phyloP scores from a whole-genome alignment of 1,140 invertebrate genomes.

The Dufourea novaeangliae region DNA sequence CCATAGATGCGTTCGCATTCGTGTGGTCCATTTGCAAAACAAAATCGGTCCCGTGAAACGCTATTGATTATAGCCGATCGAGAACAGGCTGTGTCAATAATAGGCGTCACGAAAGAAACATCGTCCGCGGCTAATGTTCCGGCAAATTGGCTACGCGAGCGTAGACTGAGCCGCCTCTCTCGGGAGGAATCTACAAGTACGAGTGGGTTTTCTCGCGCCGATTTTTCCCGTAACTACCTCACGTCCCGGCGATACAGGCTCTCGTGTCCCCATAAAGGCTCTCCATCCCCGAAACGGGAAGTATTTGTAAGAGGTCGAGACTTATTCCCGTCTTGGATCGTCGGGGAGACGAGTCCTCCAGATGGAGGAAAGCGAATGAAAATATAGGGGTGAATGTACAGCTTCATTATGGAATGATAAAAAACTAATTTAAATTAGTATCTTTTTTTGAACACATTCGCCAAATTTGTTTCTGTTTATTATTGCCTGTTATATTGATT shows the following conservation, averaged over 20 bases:
- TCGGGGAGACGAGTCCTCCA: background rate
- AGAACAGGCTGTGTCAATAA: constrained; percentile 34
- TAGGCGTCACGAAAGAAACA: constrained; percentile 57
- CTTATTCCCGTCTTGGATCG: background rate
- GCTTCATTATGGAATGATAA: no score
- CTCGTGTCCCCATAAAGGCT: constrained; percentile 23
- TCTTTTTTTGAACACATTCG: no score
- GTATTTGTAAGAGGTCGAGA: constrained; percentile 2
- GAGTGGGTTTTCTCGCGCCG: constrained; percentile 41
- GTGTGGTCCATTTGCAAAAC: background rate
- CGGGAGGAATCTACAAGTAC: constrained; percentile 72
- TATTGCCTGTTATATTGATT: no score
- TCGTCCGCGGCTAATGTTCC: constrained; percentile 77
- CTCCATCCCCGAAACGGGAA: background rate
- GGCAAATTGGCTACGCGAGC: constrained; percentile 77
- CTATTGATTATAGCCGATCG: constrained; percentile 36
- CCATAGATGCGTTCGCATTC: no score
- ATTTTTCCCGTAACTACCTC: constrained; percentile 70
- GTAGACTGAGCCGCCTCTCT: constrained; percentile 69
- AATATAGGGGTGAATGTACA: background rate
- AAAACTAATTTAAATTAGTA: no score
- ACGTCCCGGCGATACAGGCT: constrained; percentile 66
- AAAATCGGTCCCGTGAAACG: background rate
- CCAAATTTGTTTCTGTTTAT: no score
- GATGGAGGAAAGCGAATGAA: background rate